Percentiles rank a stretch among this genome's conserved stretches.
Conservation (phyloP, 2,888 invertebrate genomes). For the Trissoscelio sp. region DNA sequence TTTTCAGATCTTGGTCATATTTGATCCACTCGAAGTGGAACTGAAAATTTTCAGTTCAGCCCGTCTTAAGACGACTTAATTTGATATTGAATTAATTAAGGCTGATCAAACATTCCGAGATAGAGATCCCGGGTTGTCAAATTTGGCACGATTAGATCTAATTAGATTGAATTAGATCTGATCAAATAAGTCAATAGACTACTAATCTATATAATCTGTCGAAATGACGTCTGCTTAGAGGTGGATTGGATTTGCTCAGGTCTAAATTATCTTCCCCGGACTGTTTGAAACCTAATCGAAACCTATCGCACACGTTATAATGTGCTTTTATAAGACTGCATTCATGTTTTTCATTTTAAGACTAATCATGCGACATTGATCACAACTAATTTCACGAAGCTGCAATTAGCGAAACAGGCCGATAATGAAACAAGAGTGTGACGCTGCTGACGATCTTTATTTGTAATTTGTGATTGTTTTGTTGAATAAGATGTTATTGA, state of each 20-base stretch:
- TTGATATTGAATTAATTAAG: background rate
- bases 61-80: background rate
- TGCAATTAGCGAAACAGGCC: background rate
- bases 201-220: background rate
- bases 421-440: background rate
- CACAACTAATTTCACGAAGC: conserved; percentile 14
- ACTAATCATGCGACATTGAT: conserved; percentile 27
- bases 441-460: conserved; percentile 11
- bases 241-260: background rate
- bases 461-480: conserved; percentile 33
- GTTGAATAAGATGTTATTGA: background rate
- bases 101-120: background rate
- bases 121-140: conserved; percentile 5
- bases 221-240: conserved; percentile 17
- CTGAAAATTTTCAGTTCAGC: too few relatives aligned
- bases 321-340: conserved; percentile 66
- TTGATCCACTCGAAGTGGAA: background rate
- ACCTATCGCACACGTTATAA: conserved; percentile 54
- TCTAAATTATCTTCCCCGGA: background rate
- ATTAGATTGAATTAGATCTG: conserved; percentile 18
- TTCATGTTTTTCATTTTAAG: conserved; percentile 46
- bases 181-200: conserved; percentile 4
- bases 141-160: conserved; percentile 13
- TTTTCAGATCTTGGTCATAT: background rate
- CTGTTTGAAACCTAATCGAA: conserved; percentile 36